Percentiles rank a stretch among this genome's conserved stretches.
These are phyloP conservation scores for Sterrhoptilus dennistouni DNA, from an alignment of 2,113 vertebrate genomes.

Conservation along the genomic window DNA sequence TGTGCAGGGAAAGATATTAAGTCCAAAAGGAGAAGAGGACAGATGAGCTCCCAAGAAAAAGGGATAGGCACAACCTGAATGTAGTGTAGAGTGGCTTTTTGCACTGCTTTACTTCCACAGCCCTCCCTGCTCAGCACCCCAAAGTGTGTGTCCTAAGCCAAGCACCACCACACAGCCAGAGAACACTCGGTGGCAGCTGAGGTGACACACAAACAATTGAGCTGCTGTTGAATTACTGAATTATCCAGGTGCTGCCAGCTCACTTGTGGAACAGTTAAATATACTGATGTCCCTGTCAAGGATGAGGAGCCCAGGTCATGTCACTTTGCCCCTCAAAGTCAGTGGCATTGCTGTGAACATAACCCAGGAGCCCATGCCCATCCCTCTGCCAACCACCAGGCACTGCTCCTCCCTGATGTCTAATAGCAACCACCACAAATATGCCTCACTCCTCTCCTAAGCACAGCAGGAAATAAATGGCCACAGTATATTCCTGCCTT, in stretches of 20 bases:
- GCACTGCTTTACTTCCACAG: background rate
- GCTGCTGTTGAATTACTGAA: background rate
- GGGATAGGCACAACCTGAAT: background rate
- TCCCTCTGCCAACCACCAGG: background rate
- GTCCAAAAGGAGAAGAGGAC: background rate
- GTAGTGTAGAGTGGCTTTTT: background rate
- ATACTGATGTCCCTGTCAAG: background rate
- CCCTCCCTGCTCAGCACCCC: background rate
- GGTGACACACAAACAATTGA: background rate
- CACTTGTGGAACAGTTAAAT: background rate
- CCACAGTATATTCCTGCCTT: background rate
- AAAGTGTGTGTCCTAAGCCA: background rate
- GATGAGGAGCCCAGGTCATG: background rate
- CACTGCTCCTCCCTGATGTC: slow-evolving; percentile 43
- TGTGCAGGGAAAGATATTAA: background rate
- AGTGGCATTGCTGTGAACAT: background rate
- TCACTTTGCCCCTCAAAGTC: background rate
- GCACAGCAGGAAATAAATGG: slow-evolving; percentile 43
- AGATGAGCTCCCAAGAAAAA: background rate
- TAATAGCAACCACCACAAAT: slow-evolving; percentile 50
- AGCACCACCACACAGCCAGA: background rate
- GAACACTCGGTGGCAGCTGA: background rate
- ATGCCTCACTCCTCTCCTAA: background rate
- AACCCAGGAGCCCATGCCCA: background rate
- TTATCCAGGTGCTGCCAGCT: background rate